Evolutionary conservation across 2,888 invertebrate species (phyloP), one percentile per base, ranked within the genome.

Genomic region (Mimachlamys varia): DNA sequence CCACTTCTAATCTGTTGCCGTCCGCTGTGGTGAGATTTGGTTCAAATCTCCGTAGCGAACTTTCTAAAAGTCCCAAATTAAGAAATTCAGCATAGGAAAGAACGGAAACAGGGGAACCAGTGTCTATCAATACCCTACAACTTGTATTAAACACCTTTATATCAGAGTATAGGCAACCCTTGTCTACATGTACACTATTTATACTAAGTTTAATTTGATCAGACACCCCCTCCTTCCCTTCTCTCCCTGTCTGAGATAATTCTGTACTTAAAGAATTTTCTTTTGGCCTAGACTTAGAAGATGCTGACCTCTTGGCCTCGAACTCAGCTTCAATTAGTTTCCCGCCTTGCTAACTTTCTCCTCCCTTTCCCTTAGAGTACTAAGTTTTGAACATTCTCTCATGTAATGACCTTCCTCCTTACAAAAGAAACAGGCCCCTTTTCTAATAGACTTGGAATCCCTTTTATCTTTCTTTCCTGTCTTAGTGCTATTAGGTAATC

Each of bases 401-500:
- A 62, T 62, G n/a, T 62, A 22, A 22, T 62, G 62, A 7, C 62
- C 22, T 22, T 62, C 62, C n/a, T 62, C 62, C 7, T 62, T 62
- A 22, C 62, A 62, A 62, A 62, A 62, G 62, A 62, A 62, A 62
- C 62, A 62, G 3, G 62, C 62, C n/a, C 62, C 62, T n/a, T 62
- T 17, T 22, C 22, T 62, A 22, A 3, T 22, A n/a, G 53, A 53
- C n/a, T n/a, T n/a, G 44, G 44, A 5, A 44, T 44, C 3, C 44
- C 7, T 44, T 5, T 44, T 44, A 44, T 44, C 44, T 5, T 44
- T 44, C 44, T 7, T 44, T 44, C 44, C 44, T 44, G 44, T 5
- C 44, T 44, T 44, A 4, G 62, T 62, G n/a, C 22, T 22, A 17
- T 0, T 3, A 0, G 17, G 17, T 22, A 62, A n/a, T n/a, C 22